These are phyloP conservation scores for Argentina silus DNA, from an alignment of 2,797 vertebrate genomes.

Conservation along the genomic window DNA sequence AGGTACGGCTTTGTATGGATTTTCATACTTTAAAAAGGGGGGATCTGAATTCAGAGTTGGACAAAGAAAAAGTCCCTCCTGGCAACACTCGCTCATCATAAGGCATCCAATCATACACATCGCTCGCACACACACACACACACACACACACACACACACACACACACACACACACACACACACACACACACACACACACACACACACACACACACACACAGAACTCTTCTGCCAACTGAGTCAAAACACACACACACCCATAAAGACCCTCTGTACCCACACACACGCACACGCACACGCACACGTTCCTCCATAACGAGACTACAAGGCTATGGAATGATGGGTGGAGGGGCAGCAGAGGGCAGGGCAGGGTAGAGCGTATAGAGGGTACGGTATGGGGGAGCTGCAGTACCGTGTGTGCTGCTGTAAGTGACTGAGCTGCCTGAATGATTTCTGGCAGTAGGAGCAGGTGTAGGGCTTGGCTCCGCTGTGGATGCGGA, in stretches of 20 bases:
- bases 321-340: slow-evolving; percentile 21
- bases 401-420: slow-evolving; percentile 94
- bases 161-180: slow-evolving; percentile 21
- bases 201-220: slow-evolving; percentile 21
- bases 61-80: slow-evolving; percentile 50
- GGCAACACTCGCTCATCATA: slow-evolving; percentile 39
- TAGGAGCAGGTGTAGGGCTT: slow-evolving; percentile 99
- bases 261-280: slow-evolving; percentile 27
- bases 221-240: too few relatives aligned
- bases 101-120: slow-evolving; percentile 54
- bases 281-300: slow-evolving; percentile 32
- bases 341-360: slow-evolving; percentile 51
- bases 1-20: slow-evolving; percentile 17
- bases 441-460: slow-evolving; percentile 99
- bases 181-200: slow-evolving; percentile 39
- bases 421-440: slow-evolving; percentile 99
- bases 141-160: slow-evolving; percentile 35
- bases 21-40: slow-evolving; percentile 30
- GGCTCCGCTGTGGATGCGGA: slow-evolving; percentile 99
- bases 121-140: slow-evolving; percentile 18
- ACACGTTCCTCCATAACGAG: slow-evolving; percentile 1
- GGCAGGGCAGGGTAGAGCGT: slow-evolving; percentile 41
- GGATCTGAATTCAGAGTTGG: slow-evolving; percentile 37
- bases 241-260: too few relatives aligned
- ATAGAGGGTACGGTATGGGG: slow-evolving; percentile 13